A percentile compares a stretch with the other conserved stretches of the same genome.
Evolutionary conservation across 1,140 invertebrate genomes (phyloP).

Genomic region (Megalonaias nervosa): DNA sequence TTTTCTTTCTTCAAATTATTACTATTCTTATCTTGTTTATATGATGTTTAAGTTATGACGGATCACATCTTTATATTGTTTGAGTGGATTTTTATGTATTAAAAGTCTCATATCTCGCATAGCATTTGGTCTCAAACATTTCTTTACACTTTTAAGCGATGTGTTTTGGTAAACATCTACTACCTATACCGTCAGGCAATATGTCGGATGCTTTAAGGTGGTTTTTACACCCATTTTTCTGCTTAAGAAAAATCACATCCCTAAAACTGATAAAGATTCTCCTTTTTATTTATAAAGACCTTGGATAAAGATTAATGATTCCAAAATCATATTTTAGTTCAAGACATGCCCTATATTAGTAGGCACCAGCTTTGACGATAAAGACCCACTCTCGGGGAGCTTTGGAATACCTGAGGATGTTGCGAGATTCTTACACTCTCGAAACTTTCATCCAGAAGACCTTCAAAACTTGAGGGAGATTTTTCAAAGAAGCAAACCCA

Average conservation of each 20-base stretch:
- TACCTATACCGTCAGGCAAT: too few relatives aligned
- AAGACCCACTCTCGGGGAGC: background rate
- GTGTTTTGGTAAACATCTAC: too few relatives aligned
- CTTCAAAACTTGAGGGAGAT: constrained; percentile 28
- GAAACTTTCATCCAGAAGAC: constrained; percentile 30
- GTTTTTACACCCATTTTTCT: too few relatives aligned
- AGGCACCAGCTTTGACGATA: background rate
- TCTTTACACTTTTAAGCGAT: too few relatives aligned
- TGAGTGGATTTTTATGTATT: too few relatives aligned
- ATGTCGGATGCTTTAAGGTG: background rate
- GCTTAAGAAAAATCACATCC: background rate
- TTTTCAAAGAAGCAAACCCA: too few relatives aligned
- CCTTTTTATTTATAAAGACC: background rate
- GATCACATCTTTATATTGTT: too few relatives aligned
- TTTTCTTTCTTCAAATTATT: too few relatives aligned
- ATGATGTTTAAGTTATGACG: too few relatives aligned
- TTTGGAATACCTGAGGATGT: constrained; percentile 28
- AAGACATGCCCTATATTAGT: constrained; percentile 4
- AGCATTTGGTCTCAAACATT: too few relatives aligned
- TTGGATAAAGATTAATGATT: background rate
- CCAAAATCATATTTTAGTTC: background rate
- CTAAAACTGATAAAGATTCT: background rate
- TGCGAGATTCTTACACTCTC: constrained; percentile 23
- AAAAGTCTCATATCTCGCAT: too few relatives aligned
- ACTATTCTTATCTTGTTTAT: too few relatives aligned